These are phyloP conservation scores for Cybosia mesomella DNA, from an alignment of 2,888 invertebrate species.

Conservation along the genomic window DNA sequence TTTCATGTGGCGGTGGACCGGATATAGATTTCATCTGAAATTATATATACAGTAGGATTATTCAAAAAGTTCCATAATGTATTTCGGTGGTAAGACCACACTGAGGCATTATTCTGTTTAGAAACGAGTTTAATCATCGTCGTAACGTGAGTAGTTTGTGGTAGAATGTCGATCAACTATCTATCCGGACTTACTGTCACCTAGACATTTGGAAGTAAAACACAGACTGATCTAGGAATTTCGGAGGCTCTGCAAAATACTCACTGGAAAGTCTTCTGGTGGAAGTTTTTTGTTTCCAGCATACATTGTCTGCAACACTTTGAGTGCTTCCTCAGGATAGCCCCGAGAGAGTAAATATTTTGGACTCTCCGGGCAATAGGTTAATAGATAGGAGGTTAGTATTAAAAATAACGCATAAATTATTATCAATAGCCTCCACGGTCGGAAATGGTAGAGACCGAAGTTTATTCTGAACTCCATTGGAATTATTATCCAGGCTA, in stretches of 20 bases:
- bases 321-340: constrained; percentile 81
- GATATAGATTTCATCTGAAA: constrained; percentile 15
- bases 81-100: too few relatives aligned
- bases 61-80: too few relatives aligned
- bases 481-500: constrained; percentile 79
- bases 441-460: constrained; percentile 79
- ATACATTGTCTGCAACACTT: constrained; percentile 73
- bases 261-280: constrained; percentile 11
- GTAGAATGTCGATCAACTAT: too few relatives aligned
- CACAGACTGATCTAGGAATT: too few relatives aligned
- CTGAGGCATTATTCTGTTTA: too few relatives aligned
- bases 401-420: constrained; percentile 10
- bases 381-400: not conserved
- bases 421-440: constrained; percentile 85
- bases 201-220: too few relatives aligned
- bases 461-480: constrained; percentile 56
- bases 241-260: not conserved
- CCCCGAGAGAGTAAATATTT: constrained; percentile 81
- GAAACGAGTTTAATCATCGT: too few relatives aligned
- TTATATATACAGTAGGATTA: not conserved
- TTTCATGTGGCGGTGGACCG: not conserved
- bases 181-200: too few relatives aligned
- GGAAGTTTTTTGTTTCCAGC: not conserved
- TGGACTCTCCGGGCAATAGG: constrained; percentile 13
- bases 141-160: too few relatives aligned